phyloP scores from a whole-genome alignment of 2,888 invertebrate species.

The Anoplius nigerrimus region DNA sequence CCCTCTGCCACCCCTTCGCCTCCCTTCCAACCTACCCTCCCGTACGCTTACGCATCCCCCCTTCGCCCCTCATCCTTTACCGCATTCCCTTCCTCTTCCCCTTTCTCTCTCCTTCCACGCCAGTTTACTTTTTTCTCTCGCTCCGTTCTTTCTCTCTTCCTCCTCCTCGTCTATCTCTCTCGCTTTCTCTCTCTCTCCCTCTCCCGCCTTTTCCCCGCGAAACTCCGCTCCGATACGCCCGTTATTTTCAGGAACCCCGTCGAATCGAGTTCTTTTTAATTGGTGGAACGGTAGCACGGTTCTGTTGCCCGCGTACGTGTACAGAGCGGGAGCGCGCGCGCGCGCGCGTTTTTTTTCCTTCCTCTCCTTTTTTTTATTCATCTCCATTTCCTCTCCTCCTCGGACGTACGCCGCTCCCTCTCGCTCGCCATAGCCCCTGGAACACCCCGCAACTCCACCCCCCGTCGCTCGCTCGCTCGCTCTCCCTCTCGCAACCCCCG shows the following conservation, averaged over 20 bases:
- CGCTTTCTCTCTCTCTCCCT: slow-evolving; percentile 41
- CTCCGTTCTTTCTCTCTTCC: slow-evolving; percentile 26
- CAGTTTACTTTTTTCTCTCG: slow-evolving; percentile 24
- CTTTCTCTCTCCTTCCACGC: slow-evolving; percentile 31
- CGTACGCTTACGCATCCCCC: slow-evolving; percentile 34
- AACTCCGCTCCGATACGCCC: slow-evolving; percentile 64
- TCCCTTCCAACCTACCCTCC: slow-evolving; percentile 11
- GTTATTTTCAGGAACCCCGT: slow-evolving; percentile 65
- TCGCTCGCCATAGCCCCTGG: neutral
- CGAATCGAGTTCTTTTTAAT: slow-evolving; percentile 68
- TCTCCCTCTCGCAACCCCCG: slow-evolving; percentile 13
- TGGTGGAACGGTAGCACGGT: slow-evolving; percentile 57
- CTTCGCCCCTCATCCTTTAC: slow-evolving; percentile 43
- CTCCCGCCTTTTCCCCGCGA: slow-evolving; percentile 52
- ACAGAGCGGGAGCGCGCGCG: slow-evolving; percentile 21
- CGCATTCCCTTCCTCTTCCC: slow-evolving; percentile 13
- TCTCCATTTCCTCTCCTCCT: slow-evolving; percentile 47
- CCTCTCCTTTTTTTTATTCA: neutral
- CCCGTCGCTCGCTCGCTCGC: slow-evolving; percentile 18
- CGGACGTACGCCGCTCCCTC: slow-evolving; percentile 4
- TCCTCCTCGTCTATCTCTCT: slow-evolving; percentile 24
- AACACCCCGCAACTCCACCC: no score
- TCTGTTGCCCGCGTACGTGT: slow-evolving; percentile 33
- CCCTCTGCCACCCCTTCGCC: slow-evolving; percentile 11
- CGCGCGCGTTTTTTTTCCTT: slow-evolving; percentile 17